phyloP scores from a whole-genome alignment of 1,140 invertebrate species.

The Tetragnatha versicolor region DNA sequence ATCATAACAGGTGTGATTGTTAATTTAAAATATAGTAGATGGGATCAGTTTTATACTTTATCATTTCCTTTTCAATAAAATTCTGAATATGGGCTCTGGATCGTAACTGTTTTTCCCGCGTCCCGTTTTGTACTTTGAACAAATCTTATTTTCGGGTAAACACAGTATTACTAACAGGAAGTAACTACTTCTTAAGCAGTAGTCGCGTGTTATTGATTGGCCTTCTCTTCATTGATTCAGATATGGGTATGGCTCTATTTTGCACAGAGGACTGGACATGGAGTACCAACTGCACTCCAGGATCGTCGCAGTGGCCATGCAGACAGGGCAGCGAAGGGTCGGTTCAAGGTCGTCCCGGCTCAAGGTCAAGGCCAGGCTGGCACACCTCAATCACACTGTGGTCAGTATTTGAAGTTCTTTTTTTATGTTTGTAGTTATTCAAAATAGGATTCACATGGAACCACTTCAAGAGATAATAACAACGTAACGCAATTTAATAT shows the following conservation, averaged over 20 bases:
- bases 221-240: slow-evolving; percentile 35
- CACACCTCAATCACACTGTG: slow-evolving; percentile 50
- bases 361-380: slow-evolving; percentile 49
- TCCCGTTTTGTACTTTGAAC: not conserved
- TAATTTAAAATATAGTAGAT: too few relatives aligned
- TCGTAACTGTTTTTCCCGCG: not conserved
- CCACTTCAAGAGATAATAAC: not conserved
- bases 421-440: not conserved
- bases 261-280: slow-evolving; percentile 52
- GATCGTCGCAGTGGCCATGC: slow-evolving; percentile 47
- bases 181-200: not conserved
- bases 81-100: not conserved
- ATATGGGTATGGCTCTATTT: slow-evolving; percentile 50
- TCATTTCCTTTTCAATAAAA: not conserved
- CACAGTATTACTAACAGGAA: not conserved
- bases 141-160: too few relatives aligned
- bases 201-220: not conserved
- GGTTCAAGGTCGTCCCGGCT: not conserved
- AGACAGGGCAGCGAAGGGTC: slow-evolving; percentile 37
- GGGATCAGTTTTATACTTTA: not conserved
- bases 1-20: too few relatives aligned
- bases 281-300: slow-evolving; percentile 55
- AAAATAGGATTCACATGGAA: not conserved
- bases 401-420: slow-evolving; percentile 17
- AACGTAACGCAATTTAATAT: not conserved